Percentiles rank a stretch among this genome's conserved stretches.
These are phyloP conservation scores for Otis tarda DNA, from an alignment of 2,113 vertebrate species.

Conservation along the genomic window DNA sequence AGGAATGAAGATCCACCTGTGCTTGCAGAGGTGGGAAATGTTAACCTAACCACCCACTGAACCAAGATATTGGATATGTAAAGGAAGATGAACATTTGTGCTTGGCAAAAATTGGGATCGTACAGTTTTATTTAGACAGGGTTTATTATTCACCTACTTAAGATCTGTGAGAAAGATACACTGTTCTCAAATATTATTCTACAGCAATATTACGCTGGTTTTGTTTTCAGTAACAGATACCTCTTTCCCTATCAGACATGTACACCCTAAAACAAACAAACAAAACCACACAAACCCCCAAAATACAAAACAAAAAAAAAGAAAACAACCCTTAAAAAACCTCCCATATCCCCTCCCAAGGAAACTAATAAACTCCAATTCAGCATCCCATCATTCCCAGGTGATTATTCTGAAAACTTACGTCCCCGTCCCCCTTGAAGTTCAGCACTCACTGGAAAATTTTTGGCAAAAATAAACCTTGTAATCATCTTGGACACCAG, in stretches of 20 bases:
- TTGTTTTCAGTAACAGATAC: neutral
- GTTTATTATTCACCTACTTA: neutral
- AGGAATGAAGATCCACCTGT: neutral
- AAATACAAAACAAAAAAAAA: neutral
- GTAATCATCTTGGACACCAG: neutral
- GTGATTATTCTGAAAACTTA: neutral
- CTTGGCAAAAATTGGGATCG: neutral
- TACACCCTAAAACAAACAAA: neutral
- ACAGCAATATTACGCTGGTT: neutral
- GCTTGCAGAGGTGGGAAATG: neutral
- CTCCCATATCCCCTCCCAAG: neutral
- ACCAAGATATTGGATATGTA: neutral
- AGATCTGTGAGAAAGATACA: neutral
- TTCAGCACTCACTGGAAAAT: neutral
- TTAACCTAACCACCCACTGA: neutral
- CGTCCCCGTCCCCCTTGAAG: neutral
- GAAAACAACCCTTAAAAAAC: neutral
- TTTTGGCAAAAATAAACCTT: neutral
- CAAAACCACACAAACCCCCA: accelerated
- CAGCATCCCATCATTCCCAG: neutral
- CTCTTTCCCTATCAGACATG: neutral
- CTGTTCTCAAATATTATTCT: neutral
- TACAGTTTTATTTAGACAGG: neutral
- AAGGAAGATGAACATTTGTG: neutral
- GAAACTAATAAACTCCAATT: neutral